Conservation (phyloP, 2,113 vertebrate genomes). For the Gulo gulo region DNA sequence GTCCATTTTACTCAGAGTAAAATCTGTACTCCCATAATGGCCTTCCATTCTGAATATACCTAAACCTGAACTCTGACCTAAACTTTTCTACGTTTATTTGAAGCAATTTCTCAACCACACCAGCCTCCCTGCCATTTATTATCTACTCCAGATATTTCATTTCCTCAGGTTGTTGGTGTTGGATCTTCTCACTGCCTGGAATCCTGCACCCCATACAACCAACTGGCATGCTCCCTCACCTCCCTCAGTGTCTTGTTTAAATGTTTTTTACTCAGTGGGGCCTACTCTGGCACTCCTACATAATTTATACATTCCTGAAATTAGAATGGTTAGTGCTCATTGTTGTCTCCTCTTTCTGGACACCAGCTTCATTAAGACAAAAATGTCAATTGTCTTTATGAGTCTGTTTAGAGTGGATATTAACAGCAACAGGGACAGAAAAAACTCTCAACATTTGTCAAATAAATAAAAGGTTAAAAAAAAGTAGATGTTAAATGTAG, state of each 20-base stretch:
- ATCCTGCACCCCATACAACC: fast-evolving
- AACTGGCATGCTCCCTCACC: neutral
- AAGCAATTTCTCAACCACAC: neutral
- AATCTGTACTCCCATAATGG: neutral
- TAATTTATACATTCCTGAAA: neutral
- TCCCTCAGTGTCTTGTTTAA: neutral
- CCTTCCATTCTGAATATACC: neutral
- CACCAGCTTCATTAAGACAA: neutral
- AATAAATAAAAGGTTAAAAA: neutral
- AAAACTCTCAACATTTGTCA: neutral
- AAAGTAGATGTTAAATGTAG: neutral
- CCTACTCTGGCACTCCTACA: neutral
- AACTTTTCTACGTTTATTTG: neutral
- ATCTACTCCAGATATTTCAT: neutral
- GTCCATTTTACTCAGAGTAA: neutral
- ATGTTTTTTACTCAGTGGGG: neutral
- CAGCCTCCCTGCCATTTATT: neutral
- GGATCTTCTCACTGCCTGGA: neutral
- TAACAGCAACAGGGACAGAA: neutral
- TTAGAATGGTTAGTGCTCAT: neutral
- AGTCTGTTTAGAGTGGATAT: neutral
- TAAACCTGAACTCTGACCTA: neutral
- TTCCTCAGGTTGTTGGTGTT: no score
- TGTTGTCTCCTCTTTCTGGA: neutral
- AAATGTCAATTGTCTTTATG: neutral